Conservation (phyloP, 2,113 vertebrate species). For the Ursus arctos region DNA sequence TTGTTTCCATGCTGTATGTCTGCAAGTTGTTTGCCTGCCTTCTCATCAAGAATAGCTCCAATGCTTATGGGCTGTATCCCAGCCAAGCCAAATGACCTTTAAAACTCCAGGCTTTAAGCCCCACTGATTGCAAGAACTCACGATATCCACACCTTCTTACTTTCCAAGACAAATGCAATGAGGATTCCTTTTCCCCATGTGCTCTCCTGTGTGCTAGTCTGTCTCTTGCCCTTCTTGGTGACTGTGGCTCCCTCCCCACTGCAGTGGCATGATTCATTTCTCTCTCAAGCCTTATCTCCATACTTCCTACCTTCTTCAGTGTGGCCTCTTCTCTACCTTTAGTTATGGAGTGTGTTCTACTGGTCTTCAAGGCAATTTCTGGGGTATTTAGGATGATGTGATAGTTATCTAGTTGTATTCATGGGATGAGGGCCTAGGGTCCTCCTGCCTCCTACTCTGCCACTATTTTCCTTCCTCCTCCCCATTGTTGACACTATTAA, state of each 20-base stretch:
- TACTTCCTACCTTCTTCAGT: not conserved
- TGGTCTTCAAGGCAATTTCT: not conserved
- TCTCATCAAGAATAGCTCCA: not conserved
- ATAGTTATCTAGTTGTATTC: not conserved
- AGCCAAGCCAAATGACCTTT: not conserved
- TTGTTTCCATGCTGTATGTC: not conserved
- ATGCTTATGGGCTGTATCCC: not conserved
- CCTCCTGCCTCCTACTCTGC: not conserved
- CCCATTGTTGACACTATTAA: not conserved
- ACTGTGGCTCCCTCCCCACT: not conserved
- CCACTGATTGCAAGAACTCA: not conserved
- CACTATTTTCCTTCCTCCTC: not conserved
- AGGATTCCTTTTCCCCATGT: not conserved
- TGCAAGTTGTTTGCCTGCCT: not conserved
- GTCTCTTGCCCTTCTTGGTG: not conserved
- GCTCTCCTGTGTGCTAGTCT: not conserved
- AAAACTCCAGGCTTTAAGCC: not conserved
- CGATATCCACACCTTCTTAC: not conserved
- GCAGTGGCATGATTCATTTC: not conserved
- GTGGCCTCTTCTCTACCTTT: not conserved
- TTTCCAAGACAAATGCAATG: not conserved
- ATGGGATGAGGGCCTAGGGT: not conserved
- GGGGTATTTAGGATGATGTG: not conserved
- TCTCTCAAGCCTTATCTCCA: not conserved
- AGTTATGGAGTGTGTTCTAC: not conserved